A percentile compares a stretch with the other conserved stretches of the same genome.
phyloP scores from a whole-genome alignment of 2,888 invertebrate genomes.

The Eubasilissa splendida region DNA sequence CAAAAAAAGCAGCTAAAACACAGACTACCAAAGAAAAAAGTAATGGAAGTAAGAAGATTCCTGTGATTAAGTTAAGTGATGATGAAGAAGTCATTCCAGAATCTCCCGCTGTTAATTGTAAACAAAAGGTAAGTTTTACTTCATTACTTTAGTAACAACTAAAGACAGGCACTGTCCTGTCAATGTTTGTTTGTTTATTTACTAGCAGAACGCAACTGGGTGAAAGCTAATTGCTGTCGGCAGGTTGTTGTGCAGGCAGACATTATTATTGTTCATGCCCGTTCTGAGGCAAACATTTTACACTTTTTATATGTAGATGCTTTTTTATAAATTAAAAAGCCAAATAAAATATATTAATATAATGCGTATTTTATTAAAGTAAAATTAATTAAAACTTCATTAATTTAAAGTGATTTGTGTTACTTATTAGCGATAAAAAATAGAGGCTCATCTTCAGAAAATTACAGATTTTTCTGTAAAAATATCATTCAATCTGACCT shows the following conservation, averaged over 20 bases:
- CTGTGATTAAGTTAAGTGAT: slow-evolving; percentile 67
- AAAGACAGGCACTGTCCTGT: too few relatives aligned
- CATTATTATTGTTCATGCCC: too few relatives aligned
- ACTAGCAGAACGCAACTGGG: background rate
- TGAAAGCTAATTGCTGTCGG: background rate
- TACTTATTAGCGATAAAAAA: too few relatives aligned
- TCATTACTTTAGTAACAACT: background rate
- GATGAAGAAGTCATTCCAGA: slow-evolving; percentile 75
- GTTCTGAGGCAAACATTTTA: too few relatives aligned
- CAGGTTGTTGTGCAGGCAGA: background rate
- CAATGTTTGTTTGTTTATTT: background rate
- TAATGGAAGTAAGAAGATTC: slow-evolving; percentile 62
- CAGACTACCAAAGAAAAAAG: slow-evolving; percentile 52
- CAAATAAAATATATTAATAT: too few relatives aligned
- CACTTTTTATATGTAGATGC: too few relatives aligned
- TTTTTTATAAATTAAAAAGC: too few relatives aligned
- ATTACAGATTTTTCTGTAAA: too few relatives aligned
- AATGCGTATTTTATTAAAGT: background rate
- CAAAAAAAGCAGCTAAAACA: slow-evolving; percentile 61
- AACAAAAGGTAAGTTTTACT: slow-evolving; percentile 63
- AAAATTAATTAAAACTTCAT: background rate
- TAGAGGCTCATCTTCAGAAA: too few relatives aligned
- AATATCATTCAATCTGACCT: too few relatives aligned
- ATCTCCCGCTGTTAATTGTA: slow-evolving; percentile 73
- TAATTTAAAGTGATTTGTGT: too few relatives aligned